Evolutionary conservation across 2,888 invertebrate genomes (phyloP).

Genomic region (Thysanoteuthis rhombus): DNA sequence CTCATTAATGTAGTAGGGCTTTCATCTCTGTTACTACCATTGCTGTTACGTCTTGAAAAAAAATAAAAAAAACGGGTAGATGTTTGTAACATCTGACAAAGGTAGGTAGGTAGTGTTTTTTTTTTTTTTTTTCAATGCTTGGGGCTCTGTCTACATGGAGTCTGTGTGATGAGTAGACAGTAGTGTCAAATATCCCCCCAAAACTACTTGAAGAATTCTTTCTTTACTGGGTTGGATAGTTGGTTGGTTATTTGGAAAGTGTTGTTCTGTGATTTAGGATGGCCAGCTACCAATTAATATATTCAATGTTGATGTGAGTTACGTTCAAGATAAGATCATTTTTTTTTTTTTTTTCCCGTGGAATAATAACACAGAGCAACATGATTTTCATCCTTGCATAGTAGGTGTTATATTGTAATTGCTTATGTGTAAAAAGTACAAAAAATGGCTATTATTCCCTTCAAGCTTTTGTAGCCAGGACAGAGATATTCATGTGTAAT

Average conservation of each 20-base stretch:
- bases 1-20: not conserved
- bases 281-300: not conserved
- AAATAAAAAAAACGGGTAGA: not conserved
- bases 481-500: too few species aligned
- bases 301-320: too few species aligned
- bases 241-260: not conserved
- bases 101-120: slow-evolving; percentile 12
- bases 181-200: not conserved
- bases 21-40: not conserved
- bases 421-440: too few species aligned
- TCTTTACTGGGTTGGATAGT: not conserved
- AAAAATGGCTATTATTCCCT: too few species aligned
- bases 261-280: not conserved
- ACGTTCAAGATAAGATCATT: too few species aligned
- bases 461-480: too few species aligned
- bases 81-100: not conserved
- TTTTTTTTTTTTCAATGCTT: not conserved
- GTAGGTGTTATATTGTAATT: too few species aligned
- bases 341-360: too few species aligned
- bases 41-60: not conserved
- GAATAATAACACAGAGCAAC: too few species aligned
- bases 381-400: too few species aligned
- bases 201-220: not conserved
- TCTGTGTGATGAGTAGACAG: not conserved
- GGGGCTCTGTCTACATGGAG: not conserved